phyloP scores from a whole-genome alignment of 2,113 vertebrate species.

The Gadus chalcogrammus region DNA sequence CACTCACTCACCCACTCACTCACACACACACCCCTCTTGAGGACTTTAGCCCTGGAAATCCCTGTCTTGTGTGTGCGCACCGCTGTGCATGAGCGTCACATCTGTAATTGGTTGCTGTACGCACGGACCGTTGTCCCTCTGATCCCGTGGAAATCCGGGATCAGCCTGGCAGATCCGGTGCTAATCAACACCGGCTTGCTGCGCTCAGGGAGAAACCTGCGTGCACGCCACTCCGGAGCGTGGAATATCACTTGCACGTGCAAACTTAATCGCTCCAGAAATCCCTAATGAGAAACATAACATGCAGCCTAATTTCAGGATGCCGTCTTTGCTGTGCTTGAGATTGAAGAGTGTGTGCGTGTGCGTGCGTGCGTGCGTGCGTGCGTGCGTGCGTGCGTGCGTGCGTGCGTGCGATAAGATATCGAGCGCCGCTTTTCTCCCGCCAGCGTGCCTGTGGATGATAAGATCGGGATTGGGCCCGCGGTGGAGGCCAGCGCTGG shows the following conservation, averaged over 20 bases:
- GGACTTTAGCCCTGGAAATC: slow-evolving; percentile 40
- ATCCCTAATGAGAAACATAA: slow-evolving; percentile 63
- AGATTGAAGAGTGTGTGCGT: not conserved
- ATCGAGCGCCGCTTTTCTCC: slow-evolving; percentile 49
- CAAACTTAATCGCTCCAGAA: slow-evolving; percentile 58
- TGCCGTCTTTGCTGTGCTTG: slow-evolving; percentile 21
- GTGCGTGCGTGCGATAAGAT: not conserved
- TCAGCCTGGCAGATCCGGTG: slow-evolving; percentile 58
- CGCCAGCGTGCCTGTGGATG: slow-evolving; percentile 27
- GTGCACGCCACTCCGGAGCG: slow-evolving; percentile 41
- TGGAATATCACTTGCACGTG: slow-evolving; percentile 33
- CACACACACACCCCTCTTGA: slow-evolving; percentile 14
- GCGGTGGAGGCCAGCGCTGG: slow-evolving; percentile 19
- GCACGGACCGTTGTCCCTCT: slow-evolving; percentile 40
- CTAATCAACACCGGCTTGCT: slow-evolving; percentile 53
- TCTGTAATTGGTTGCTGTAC: slow-evolving; percentile 62
- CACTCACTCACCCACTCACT: too few relatives aligned
- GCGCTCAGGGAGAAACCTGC: slow-evolving; percentile 32
- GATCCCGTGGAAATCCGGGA: slow-evolving; percentile 68
- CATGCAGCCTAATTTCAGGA: slow-evolving; percentile 61
- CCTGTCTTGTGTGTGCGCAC: not conserved
- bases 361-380: slow-evolving; percentile 47
- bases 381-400: slow-evolving; percentile 36
- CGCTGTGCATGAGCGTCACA: slow-evolving; percentile 32
- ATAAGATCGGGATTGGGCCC: slow-evolving; percentile 56